Evolutionary conservation across 1,140 invertebrate species (phyloP), one percentile per base, ranked within the genome.

Genomic region (Episyrphus balteatus): DNA sequence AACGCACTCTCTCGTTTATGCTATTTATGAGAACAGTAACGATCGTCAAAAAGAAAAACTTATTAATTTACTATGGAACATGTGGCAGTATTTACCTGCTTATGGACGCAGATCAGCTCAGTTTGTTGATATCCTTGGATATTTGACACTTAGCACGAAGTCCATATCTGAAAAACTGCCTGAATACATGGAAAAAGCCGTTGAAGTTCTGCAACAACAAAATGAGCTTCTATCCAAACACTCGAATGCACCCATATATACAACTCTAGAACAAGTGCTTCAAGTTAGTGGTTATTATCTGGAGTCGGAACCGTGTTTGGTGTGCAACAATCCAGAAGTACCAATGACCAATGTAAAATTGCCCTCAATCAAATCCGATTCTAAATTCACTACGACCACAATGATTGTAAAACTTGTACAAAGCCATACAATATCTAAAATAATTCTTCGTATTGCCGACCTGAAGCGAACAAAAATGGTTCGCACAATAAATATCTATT

Each of bases 401-500:
- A 93, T 97, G 72, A 95, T 98, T 43, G 90, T 98, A 2, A 98
- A 98, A 72, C 72, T 99, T 40, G 82, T 94, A 30, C 88, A 88
- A 41, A 90, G 90, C 63, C 90, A 98, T 61, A 94, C 87, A 44
- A 95, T 98, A 44, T 93, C 91, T 56, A 88, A 92, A 57, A 90
- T 99, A 45, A 88, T 85, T 7, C 76, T 98, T 12, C 80, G 92
- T 38, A 92, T 98, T 54, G 88, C 85, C 13, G 95, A 99, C 71
- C 73, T 98, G 34, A 98, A 98, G 68, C 79, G 92, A 51, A 91
- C 88, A 11, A 97, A 98, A 74, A 98, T 98, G 93, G 92, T 98
- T 48, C 80, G 91, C 42, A 88, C 88, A 2, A 86, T 98, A 52
- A 95, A 92, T 66, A 87, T 98, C 48, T 97, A 92, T 67, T 98